Evolutionary conservation across 2,888 invertebrate genomes (phyloP).

Genomic region (Caradrina clavipalpis): DNA sequence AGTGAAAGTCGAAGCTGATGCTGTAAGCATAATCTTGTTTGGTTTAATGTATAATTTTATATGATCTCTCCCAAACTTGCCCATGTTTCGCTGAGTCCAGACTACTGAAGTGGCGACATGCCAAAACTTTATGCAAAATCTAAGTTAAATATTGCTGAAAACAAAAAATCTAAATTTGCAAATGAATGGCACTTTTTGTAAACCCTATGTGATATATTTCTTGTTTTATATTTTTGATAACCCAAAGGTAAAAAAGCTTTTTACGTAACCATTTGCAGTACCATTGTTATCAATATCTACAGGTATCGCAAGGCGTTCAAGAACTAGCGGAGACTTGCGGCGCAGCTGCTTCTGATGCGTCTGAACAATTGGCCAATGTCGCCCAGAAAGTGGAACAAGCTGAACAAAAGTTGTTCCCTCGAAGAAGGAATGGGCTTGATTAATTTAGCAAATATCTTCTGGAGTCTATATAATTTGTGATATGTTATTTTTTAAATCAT

Average conservation of each 20-base stretch:
- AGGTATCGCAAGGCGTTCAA: constrained; percentile 86
- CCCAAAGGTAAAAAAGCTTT: background rate
- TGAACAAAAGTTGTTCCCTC: constrained; percentile 83
- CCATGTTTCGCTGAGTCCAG: too few species aligned
- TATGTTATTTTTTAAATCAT: constrained; percentile 35
- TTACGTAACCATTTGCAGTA: background rate
- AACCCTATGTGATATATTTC: too few species aligned
- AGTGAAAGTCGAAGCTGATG: constrained; percentile 82
- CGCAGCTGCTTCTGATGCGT: constrained; percentile 81
- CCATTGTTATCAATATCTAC: constrained; percentile 1
- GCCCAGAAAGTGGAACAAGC: constrained; percentile 84
- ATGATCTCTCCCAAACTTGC: too few species aligned
- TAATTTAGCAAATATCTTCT: constrained; percentile 54
- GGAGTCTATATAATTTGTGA: constrained; percentile 28
- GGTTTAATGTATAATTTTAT: background rate
- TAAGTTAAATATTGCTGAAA: too few species aligned
- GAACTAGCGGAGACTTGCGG: constrained; percentile 86
- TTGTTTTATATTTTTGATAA: background rate
- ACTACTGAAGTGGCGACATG: too few species aligned
- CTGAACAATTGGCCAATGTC: constrained; percentile 81
- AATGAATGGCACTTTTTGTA: too few species aligned
- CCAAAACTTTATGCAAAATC: too few species aligned
- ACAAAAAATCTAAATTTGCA: too few species aligned
- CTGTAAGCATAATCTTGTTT: constrained; percentile 65
- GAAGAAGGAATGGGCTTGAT: constrained; percentile 86